These are phyloP conservation scores for Puma concolor DNA, from an alignment of 2,113 vertebrate genomes.

Conservation along the genomic window DNA sequence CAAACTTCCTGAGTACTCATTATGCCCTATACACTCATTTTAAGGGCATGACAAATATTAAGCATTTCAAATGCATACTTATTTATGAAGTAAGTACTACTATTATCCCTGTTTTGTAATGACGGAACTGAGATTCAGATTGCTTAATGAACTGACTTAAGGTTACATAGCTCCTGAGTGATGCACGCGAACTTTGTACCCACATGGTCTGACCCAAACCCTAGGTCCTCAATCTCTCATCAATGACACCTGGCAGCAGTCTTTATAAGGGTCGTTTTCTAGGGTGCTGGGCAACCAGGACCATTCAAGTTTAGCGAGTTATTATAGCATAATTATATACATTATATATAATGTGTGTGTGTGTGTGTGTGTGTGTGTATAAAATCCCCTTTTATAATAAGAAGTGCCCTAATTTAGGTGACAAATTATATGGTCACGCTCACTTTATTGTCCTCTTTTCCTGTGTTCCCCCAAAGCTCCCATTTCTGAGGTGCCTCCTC, in stretches of 20 bases:
- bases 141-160: not conserved
- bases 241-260: not conserved
- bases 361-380: too few species aligned
- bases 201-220: not conserved
- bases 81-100: not conserved
- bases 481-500: not conserved
- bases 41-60: not conserved
- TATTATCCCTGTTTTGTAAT: not conserved
- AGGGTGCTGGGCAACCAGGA: not conserved
- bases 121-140: not conserved
- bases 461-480: not conserved
- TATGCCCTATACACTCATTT: not conserved
- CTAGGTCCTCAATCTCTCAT: not conserved
- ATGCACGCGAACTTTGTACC: not conserved
- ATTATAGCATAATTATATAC: not conserved
- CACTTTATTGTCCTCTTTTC: not conserved
- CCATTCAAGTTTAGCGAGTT: not conserved
- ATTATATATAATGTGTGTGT: not conserved
- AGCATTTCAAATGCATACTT: not conserved
- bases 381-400: not conserved
- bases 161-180: not conserved
- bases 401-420: not conserved
- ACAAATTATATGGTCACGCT: not conserved
- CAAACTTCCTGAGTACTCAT: not conserved
- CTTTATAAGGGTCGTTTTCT: not conserved